These are phyloP conservation scores for Lepidochrysops patricia DNA, from an alignment of 2,888 invertebrate species.

Conservation along the genomic window DNA sequence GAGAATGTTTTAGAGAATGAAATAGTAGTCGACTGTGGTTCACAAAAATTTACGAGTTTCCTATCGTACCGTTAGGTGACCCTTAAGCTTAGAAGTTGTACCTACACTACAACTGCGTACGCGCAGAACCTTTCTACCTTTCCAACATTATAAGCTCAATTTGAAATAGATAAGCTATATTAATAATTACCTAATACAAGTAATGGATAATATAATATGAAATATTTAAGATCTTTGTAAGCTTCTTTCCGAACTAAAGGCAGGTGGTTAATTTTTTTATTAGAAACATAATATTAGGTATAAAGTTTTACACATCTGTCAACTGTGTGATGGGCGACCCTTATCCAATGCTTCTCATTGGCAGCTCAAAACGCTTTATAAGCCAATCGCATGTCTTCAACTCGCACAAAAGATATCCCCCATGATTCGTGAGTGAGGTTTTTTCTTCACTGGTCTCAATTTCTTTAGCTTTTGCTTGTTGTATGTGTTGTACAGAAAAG, in stretches of 20 bases:
- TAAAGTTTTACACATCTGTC: conserved; percentile 55
- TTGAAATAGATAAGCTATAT: background rate
- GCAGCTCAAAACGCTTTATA: conserved; percentile 31
- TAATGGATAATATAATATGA: background rate
- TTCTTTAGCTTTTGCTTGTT: conserved; percentile 17
- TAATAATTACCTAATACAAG: background rate
- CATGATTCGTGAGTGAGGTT: conserved; percentile 29
- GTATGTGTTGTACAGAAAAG: background rate
- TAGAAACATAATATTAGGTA: conserved; percentile 36
- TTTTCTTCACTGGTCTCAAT: conserved; percentile 17
- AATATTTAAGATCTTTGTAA: background rate
- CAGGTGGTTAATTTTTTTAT: conserved; percentile 42
- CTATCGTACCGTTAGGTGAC: background rate
- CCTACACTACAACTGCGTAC: background rate
- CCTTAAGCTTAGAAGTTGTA: background rate
- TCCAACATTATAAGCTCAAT: background rate
- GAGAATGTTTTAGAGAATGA: background rate
- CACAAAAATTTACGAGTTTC: background rate
- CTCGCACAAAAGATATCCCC: conserved; percentile 41
- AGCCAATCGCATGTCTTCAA: conserved; percentile 43
- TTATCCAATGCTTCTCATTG: conserved; percentile 49
- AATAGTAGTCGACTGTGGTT: background rate
- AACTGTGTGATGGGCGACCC: conserved; percentile 34
- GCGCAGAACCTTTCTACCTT: background rate
- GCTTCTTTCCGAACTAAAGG: conserved; percentile 16